A percentile compares a stretch with the other conserved stretches of the same genome.
phyloP scores from a whole-genome alignment of 2,113 vertebrate genomes.

The Puffinus mauretanicus region DNA sequence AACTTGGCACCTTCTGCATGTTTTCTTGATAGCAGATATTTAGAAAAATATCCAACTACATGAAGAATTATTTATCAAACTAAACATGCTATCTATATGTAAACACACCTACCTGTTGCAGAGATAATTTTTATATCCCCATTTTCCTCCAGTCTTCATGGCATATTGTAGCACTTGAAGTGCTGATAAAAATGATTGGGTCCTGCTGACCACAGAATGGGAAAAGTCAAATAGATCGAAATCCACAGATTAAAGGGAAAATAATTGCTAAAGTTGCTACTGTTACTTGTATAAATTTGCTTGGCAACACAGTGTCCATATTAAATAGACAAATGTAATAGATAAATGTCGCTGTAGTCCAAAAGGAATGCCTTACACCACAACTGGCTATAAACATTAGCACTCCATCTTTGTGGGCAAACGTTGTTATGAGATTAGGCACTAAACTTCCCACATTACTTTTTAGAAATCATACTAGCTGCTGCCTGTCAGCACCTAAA shows the following conservation, averaged over 20 bases:
- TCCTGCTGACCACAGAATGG: conserved; percentile 13
- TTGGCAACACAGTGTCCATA: background rate
- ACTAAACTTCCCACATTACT: background rate
- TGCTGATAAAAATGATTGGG: conserved; percentile 39
- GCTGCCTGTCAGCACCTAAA: background rate
- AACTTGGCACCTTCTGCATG: background rate
- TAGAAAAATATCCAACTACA: background rate
- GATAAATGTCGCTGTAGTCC: background rate
- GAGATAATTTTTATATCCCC: conserved; percentile 29
- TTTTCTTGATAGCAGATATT: conserved; percentile 38
- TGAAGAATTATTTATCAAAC: conserved; percentile 11
- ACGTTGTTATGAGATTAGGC: background rate
- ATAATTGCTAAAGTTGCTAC: conserved; percentile 5
- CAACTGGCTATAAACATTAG: background rate
- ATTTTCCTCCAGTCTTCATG: conserved; percentile 19
- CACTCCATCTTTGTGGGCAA: background rate
- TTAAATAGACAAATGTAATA: background rate
- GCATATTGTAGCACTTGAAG: background rate
- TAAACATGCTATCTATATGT: conserved; percentile 53
- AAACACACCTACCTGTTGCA: conserved; percentile 15
- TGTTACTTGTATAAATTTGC: background rate
- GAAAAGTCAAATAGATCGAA: conserved; percentile 31
- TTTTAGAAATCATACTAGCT: background rate
- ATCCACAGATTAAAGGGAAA: conserved; percentile 28
- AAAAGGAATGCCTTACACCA: background rate